Percentiles rank a stretch among this genome's conserved stretches.
These are phyloP conservation scores for Perizoma affinitatum DNA, from an alignment of 2,888 invertebrate species.

Conservation along the genomic window DNA sequence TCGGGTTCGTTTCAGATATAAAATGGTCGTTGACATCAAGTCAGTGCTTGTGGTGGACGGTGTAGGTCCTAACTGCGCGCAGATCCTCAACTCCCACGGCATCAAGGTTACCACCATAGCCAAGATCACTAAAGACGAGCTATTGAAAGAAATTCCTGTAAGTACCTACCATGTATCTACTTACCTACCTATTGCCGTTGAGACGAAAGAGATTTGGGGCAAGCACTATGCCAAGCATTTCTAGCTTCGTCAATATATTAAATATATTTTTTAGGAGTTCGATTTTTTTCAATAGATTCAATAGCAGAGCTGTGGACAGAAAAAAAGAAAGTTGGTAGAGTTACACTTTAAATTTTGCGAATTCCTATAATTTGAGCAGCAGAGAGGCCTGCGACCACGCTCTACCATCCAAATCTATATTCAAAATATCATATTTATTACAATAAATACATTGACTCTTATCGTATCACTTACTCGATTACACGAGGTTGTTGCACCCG, in stretches of 20 bases:
- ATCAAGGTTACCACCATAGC: conserved; percentile 92
- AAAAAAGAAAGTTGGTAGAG: no score
- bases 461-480: conserved; percentile 31
- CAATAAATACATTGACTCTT: conserved; percentile 3
- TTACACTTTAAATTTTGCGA: no score
- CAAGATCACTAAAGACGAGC: conserved; percentile 90
- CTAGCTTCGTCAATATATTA: no score
- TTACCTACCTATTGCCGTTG: no score
- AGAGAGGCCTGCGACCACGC: no score
- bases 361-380: no score
- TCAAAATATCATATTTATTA: not conserved
- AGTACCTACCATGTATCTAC: conserved; percentile 46
- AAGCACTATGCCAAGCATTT: no score
- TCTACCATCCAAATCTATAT: no score
- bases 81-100: conserved; percentile 90
- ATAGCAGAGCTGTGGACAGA: no score
- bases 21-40: conserved; percentile 86
- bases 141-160: conserved; percentile 93
- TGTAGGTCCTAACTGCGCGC: conserved; percentile 93
- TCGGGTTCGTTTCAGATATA: conserved; percentile 25
- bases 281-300: no score
- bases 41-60: conserved; percentile 97
- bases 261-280: no score
- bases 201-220: no score
- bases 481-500: conserved; percentile 39